Evolutionary conservation across 2,797 vertebrate species (phyloP), one percentile per base, ranked within the genome.

Genomic region (Halcyon leucocephala): DNA sequence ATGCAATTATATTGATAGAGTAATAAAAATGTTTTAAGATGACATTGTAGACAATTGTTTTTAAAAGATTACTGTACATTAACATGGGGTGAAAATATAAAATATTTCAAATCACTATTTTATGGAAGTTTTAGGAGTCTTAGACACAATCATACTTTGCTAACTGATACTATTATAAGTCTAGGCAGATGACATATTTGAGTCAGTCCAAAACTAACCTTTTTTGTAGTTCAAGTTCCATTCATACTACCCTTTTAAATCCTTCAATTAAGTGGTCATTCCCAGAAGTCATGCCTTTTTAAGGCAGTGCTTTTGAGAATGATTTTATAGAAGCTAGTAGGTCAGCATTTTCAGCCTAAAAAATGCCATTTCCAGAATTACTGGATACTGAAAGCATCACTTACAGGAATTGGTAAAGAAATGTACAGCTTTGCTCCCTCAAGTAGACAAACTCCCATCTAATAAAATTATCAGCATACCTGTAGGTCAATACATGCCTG

Each of bases 401-500:
- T 93, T 94, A 84, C 61, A 93, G 78, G 65, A 95, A 94, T 52
- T 58, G 3, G 78, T 87, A 67, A 74, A 89, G 39, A 81, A 83
- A 82, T 3, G 37, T 55, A 42, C 6, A 72, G 13, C 41, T 91
- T 82, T 93, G 37, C 13, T 81, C 9, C 31, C 14, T 90, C 17
- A 18, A n/a, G 24, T 31, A 89, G 57, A 65, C 54, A 89, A 90
- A 87, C 42, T 73, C 41, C 4, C 33, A 65, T 2, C 5, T 84
- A 91, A 92, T 39, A 3, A 74, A 87, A 78, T 85, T 89, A 44
- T 20, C 16, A 54, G 11, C 69, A 64, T 69, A 89, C 21, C 12
- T 77, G 28, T 37, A 13, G 31, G 52, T 35, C 55, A 95, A 70
- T 64, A 57, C 64, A 28, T 77, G 24, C 12, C 14, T 51, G 35